These are phyloP conservation scores for Anarhynchus alexandrinus DNA, from an alignment of 2,113 vertebrate species.

Conservation along the genomic window DNA sequence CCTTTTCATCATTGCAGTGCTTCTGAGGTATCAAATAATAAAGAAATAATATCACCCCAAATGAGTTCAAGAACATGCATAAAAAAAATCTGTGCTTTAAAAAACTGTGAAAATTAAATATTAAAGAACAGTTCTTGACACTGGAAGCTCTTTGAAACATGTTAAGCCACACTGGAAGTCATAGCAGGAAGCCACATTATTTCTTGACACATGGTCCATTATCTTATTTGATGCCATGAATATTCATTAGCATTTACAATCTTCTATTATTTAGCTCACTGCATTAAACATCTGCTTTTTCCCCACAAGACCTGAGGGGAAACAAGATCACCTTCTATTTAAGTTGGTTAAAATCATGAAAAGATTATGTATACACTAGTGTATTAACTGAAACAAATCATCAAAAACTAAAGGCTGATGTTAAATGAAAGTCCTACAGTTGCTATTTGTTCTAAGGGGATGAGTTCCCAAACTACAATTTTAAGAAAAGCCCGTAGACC, in stretches of 20 bases:
- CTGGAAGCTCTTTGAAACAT: background rate
- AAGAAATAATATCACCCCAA: background rate
- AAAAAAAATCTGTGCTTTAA: background rate
- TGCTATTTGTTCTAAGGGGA: background rate
- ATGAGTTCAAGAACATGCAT: background rate
- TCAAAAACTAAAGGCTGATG: background rate
- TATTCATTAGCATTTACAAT: constrained; percentile 29
- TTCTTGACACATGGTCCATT: background rate
- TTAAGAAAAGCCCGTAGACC: background rate
- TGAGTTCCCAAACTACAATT: background rate
- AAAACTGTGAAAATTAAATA: background rate
- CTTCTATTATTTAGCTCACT: background rate
- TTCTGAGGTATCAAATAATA: background rate
- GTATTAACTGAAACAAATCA: background rate
- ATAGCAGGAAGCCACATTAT: background rate
- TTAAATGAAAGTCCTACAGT: background rate
- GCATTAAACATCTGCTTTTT: background rate
- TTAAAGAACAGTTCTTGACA: background rate
- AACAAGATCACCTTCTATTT: background rate
- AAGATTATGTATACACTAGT: background rate
- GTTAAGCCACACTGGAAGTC: background rate
- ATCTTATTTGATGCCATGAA: background rate
- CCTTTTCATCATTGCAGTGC: background rate
- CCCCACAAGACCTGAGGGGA: background rate
- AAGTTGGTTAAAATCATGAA: background rate